phyloP scores from a whole-genome alignment of 2,797 vertebrate genomes.

The Chelonia mydas region DNA sequence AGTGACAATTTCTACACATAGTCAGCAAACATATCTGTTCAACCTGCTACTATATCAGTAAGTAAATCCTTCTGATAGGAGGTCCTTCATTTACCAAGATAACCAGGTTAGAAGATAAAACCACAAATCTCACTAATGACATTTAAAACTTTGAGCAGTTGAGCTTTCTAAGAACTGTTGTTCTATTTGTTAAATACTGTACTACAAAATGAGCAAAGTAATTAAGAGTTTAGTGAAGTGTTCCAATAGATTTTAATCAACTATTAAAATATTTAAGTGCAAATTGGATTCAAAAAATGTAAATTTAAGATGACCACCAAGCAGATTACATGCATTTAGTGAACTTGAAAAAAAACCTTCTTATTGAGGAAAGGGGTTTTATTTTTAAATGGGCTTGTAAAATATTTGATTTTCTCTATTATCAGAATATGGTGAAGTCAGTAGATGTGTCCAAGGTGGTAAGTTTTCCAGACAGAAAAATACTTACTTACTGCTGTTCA shows the following conservation, averaged over 20 bases:
- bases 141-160: background rate
- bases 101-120: background rate
- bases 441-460: background rate
- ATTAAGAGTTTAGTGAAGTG: background rate
- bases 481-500: background rate
- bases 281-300: background rate
- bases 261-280: background rate
- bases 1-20: background rate
- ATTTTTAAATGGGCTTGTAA: background rate
- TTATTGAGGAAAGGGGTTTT: background rate
- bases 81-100: background rate
- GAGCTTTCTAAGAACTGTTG: background rate
- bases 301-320: background rate
- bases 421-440: background rate
- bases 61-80: background rate
- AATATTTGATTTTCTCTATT: background rate
- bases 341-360: background rate
- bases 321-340: background rate
- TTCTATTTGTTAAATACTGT: background rate
- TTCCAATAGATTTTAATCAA: background rate
- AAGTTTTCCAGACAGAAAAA: background rate
- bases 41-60: accelerated
- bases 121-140: background rate
- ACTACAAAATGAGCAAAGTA: background rate
- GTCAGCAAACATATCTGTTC: background rate